Evolutionary conservation across 2,113 vertebrate species (phyloP), one percentile per base, ranked within the genome.

Genomic region (Mus spicilegus): DNA sequence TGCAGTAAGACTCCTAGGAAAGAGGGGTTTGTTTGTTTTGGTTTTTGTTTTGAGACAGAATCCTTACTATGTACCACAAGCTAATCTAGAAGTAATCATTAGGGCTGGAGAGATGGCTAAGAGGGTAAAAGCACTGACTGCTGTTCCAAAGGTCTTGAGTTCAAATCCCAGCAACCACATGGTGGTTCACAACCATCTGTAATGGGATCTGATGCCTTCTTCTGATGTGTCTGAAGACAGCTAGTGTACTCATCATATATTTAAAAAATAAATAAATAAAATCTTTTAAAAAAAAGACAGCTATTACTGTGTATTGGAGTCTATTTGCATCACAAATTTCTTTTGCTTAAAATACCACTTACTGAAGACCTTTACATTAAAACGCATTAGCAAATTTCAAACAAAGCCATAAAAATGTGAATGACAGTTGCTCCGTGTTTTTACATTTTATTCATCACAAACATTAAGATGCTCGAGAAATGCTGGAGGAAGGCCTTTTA

Each of bases 371-470:
- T 11, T 49, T n/a, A 72, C 46, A 54, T 26, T 7, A 87, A 51
- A 69, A 42, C 22, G 0, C 28, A 84, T 51, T 33, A 76, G 54
- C 14, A 85, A 87, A 96, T 54, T 75, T 3, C 51, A 95, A 89
- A 86, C 70, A 70, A 95, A 91, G 85, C 11, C 76, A 90, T 73
- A 46, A 84, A 94, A 88, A 90, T 9, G 46, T 84, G 93, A 49
- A 89, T 46, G 87, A 90, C n/a, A 84, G 28, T 10, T 33, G 28
- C 5, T 85, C 33, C 39, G 87, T 67, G 17, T 90, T 95, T 96
- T 96, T 90, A 90, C n/a, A 84, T 80, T 98, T 89, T 76, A 97
- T 95, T 16, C 78, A 96, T n/a, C 95, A 97, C 20, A 96, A 91
- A 96, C 97, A 97, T 89, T 39, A 95, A 49, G 33, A 86, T 85